Conservation (phyloP, 2,888 invertebrate species). For the Cryptus viduatorius region DNA sequence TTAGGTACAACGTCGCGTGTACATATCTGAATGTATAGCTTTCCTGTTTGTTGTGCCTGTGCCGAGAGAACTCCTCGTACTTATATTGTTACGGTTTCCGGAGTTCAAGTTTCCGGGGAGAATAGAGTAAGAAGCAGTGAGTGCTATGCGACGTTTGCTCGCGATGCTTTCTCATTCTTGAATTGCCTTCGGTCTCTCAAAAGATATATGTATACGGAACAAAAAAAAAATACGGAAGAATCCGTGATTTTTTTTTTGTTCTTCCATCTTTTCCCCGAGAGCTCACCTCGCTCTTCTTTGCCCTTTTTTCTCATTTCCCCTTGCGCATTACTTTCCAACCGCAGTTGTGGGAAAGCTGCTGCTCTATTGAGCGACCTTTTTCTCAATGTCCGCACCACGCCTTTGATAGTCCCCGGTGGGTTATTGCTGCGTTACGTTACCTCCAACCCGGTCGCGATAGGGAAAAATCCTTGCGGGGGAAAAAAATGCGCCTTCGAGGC, state of each 20-base stretch:
- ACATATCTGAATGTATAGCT: background rate
- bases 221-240: conserved; percentile 1
- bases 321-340: conserved; percentile 57
- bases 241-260: conserved; percentile 35
- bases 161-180: conserved; percentile 35
- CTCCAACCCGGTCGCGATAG: conserved; percentile 2
- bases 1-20: background rate
- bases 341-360: conserved; percentile 46
- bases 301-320: conserved; percentile 23
- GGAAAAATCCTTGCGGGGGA: conserved; percentile 10
- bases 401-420: conserved; percentile 58
- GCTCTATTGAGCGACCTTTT: conserved; percentile 65
- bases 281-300: conserved; percentile 22
- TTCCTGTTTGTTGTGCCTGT: conserved; percentile 17
- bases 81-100: conserved; percentile 21
- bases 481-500: conserved; percentile 1
- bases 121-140: conserved; percentile 4
- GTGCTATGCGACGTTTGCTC: conserved; percentile 31
- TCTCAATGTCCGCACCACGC: conserved; percentile 61
- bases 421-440: conserved; percentile 60
- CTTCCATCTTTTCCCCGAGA: conserved; percentile 22
- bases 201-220: conserved; percentile 24
- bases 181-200: conserved; percentile 35
- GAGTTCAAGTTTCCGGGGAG: conserved; percentile 3
- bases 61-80: background rate